These are phyloP conservation scores for Malurus splendens DNA, from an alignment of 2,797 vertebrate genomes.

Conservation along the genomic window DNA sequence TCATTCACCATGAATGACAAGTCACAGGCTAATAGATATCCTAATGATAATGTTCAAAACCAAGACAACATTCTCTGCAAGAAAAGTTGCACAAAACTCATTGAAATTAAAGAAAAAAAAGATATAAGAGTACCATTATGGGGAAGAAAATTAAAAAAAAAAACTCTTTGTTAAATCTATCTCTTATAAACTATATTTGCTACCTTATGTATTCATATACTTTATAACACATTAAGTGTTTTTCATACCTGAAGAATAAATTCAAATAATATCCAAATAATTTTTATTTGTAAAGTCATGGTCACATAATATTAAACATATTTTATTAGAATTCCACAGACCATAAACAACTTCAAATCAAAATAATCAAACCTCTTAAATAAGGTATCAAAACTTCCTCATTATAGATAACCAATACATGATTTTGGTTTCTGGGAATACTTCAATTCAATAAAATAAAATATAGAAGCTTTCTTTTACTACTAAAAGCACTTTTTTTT, in stretches of 20 bases:
- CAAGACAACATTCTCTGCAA: neutral
- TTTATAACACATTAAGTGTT: neutral
- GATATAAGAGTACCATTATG: neutral
- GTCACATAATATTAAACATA: neutral
- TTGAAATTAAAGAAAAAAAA: neutral
- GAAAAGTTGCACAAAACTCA: neutral
- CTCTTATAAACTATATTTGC: neutral
- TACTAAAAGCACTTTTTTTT: neutral
- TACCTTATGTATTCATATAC: neutral
- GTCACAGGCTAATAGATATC: neutral
- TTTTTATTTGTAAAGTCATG: neutral
- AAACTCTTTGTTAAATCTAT: neutral
- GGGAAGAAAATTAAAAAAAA: neutral
- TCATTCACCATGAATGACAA: neutral
- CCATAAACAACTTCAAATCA: neutral
- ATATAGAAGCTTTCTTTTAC: neutral
- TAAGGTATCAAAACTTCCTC: neutral
- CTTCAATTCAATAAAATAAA: neutral
- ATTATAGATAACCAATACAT: neutral
- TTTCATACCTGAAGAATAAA: neutral
- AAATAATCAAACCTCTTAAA: neutral
- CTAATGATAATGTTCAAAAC: neutral
- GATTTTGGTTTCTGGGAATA: neutral
- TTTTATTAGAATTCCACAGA: neutral
- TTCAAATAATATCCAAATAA: neutral